These are phyloP conservation scores for Meiosimyza platycephala DNA, from an alignment of 2,888 invertebrate genomes.

Conservation along the genomic window DNA sequence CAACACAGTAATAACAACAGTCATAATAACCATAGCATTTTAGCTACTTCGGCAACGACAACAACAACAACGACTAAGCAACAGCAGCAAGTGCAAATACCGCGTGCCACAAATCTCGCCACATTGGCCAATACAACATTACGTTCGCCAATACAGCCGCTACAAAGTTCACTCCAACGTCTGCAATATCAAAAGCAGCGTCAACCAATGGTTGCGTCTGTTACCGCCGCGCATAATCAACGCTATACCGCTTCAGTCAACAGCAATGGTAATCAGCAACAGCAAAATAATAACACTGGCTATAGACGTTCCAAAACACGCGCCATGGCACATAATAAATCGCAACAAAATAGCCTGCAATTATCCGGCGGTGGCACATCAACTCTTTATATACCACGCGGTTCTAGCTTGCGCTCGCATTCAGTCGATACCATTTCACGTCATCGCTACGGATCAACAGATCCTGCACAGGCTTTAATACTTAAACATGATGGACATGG, in stretches of 20 bases:
- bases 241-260: constrained; percentile 53
- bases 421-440: constrained; percentile 66
- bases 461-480: constrained; percentile 59
- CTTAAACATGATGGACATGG: constrained; percentile 62
- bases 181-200: constrained; percentile 65
- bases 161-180: constrained; percentile 52
- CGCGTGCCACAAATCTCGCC: constrained; percentile 32
- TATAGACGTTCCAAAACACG: constrained; percentile 62
- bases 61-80: constrained; percentile 40
- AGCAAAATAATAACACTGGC: constrained; percentile 47
- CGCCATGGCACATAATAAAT: constrained; percentile 37
- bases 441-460: constrained; percentile 47
- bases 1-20: constrained; percentile 34
- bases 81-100: constrained; percentile 24
- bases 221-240: constrained; percentile 59
- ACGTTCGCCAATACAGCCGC: constrained; percentile 41
- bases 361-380: constrained; percentile 34
- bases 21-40: constrained; percentile 33
- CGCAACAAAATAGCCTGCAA: constrained; percentile 39
- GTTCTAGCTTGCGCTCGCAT: constrained; percentile 61
- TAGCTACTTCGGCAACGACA: constrained; percentile 32
- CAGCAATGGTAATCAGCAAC: constrained; percentile 37
- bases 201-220: constrained; percentile 59
- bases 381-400: constrained; percentile 44
- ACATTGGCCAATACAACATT: neutral